phyloP scores from a whole-genome alignment of 2,888 invertebrate genomes.

The Agrotis ipsilon region DNA sequence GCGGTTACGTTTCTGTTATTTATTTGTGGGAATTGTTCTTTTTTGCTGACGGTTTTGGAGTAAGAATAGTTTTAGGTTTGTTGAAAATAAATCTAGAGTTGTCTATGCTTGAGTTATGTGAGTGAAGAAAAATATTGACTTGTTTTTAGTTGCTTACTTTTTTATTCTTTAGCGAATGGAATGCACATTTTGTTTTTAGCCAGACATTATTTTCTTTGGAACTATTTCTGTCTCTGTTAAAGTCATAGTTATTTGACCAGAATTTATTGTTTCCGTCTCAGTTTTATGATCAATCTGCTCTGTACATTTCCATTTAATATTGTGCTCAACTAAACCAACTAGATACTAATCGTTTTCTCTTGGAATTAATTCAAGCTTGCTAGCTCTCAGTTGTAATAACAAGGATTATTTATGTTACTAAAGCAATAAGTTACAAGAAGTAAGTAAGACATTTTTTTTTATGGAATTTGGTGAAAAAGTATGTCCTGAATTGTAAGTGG shows the following conservation, averaged over 20 bases:
- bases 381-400: slow-evolving; percentile 17
- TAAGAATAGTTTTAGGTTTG: neutral
- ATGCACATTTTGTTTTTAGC: neutral
- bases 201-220: neutral
- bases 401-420: slow-evolving; percentile 27
- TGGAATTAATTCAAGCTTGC: slow-evolving; percentile 30
- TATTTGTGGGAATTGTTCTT: slow-evolving; percentile 25
- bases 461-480: neutral
- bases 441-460: neutral
- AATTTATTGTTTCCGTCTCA: slow-evolving; percentile 20
- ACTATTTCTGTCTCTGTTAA: slow-evolving; percentile 8
- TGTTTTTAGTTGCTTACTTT: neutral
- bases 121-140: too few species aligned
- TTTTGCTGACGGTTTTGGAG: slow-evolving; percentile 17
- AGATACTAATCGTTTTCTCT: slow-evolving; percentile 41
- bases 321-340: slow-evolving; percentile 16
- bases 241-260: slow-evolving; percentile 1
- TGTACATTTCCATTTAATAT: slow-evolving; percentile 26
- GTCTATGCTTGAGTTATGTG: neutral
- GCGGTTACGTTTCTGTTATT: slow-evolving; percentile 34
- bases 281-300: slow-evolving; percentile 27
- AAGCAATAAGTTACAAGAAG: slow-evolving; percentile 24
- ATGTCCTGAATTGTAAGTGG: too few species aligned
- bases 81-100: slow-evolving; percentile 4
- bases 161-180: neutral